phyloP scores from a whole-genome alignment of 2,888 invertebrate genomes.

The Busseola fusca region DNA sequence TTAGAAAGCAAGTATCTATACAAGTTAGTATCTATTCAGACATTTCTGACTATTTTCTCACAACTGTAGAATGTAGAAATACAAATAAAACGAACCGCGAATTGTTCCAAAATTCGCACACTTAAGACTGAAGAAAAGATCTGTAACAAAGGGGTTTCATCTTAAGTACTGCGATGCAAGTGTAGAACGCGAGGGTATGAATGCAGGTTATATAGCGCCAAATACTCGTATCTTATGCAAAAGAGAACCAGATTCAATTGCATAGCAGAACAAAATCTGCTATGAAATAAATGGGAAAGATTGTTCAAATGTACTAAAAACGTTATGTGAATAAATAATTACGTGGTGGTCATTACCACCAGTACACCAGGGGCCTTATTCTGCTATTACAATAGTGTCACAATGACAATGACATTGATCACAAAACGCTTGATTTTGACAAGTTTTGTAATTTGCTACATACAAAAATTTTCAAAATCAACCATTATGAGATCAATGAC shows the following conservation, averaged over 20 bases:
- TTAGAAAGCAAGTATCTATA: slow-evolving; percentile 44
- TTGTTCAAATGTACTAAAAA: neutral
- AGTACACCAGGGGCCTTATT: no score
- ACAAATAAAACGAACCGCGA: slow-evolving; percentile 36
- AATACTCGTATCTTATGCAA: neutral
- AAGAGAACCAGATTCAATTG: neutral
- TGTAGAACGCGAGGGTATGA: slow-evolving; percentile 38
- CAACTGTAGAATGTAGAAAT: slow-evolving; percentile 24
- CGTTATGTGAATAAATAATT: neutral
- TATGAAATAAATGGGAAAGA: neutral
- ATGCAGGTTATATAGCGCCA: slow-evolving; percentile 28
- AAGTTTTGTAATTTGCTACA: no score
- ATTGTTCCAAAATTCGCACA: slow-evolving; percentile 45
- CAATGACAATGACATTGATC: no score
- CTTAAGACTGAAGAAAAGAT: slow-evolving; percentile 51
- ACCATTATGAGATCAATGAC: no score
- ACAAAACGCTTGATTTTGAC: no score
- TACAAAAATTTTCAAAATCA: no score
- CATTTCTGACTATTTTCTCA: slow-evolving; percentile 38
- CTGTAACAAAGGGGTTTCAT: slow-evolving; percentile 53
- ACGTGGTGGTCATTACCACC: neutral
- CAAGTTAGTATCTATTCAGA: slow-evolving; percentile 29
- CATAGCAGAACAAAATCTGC: neutral
- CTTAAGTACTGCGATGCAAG: slow-evolving; percentile 46
- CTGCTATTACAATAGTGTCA: no score